phyloP scores from a whole-genome alignment of 2,113 vertebrate species.

The Pygoscelis antarcticus region DNA sequence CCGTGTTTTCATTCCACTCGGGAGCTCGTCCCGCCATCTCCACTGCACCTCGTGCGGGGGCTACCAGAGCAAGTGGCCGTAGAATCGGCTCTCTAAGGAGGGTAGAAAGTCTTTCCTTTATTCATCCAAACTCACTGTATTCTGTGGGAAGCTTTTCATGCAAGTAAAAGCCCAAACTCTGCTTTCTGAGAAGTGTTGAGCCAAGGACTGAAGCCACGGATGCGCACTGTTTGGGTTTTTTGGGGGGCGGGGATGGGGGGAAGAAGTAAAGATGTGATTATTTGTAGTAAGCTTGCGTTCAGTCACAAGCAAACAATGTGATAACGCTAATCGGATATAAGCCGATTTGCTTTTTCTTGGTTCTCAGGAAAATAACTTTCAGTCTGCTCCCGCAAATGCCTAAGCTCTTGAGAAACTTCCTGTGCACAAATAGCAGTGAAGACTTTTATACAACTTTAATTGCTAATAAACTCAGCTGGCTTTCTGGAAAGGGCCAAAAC shows the following conservation, averaged over 20 bases:
- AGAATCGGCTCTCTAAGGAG: neutral
- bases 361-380: neutral
- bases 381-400: neutral
- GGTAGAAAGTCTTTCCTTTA: neutral
- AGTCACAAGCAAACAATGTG: neutral
- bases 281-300: neutral
- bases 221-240: neutral
- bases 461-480: neutral
- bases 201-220: neutral
- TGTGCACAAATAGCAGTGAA: neutral
- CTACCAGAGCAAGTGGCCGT: rapidly evolving
- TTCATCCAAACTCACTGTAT: neutral
- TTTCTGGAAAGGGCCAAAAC: neutral
- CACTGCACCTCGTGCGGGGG: neutral
- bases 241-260: rapidly evolving
- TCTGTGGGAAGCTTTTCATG: neutral
- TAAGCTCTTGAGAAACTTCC: neutral
- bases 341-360: neutral
- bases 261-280: neutral
- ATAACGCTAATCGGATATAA: neutral
- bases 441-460: neutral
- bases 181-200: neutral
- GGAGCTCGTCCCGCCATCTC: neutral
- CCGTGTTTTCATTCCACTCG: rapidly evolving
- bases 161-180: neutral